Base-by-base conservation (phyloP, 64 coral and sea anemone genomes). In the Pachyseris speciosa region DNA sequence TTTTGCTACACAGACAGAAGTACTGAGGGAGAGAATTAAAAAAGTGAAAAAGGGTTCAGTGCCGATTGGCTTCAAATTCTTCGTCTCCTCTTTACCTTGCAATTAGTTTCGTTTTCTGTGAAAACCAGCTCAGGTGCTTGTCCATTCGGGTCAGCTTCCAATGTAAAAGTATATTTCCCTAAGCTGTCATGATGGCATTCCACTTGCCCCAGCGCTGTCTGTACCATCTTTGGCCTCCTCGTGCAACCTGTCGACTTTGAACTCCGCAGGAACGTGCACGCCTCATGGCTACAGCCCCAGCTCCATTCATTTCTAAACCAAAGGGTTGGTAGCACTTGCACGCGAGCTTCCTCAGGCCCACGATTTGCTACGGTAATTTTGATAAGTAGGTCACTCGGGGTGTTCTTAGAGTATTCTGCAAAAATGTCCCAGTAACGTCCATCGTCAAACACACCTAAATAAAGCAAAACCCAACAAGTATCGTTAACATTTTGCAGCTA, bases 81-180 rank as follows among this genome's bases (percentile, higher is more conserved):
- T 45, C 11, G 43, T 45, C 11, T 45, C 4, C 43, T 45, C 4
- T 45, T 63, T 83, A 96, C 94, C 94, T 89, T 47, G 30, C 48
- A 87, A 57, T 96, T 96, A 24, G 94, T 96, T 72, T 96, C 94
- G 75, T 96, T 96, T 61, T 96, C 94, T 63, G 94, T 96, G 26
- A 96, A 96, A 48, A 96, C 37, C 64, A 96, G 29, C 37, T 81
- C 74, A 25, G 94, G 89, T 33, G 58, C 4, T 8, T 67, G 72
- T 11, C 74, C 64, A 11, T 87, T 29, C 24, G 84, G 88, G 16
- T 37, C 89, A 2, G 27, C 64, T 45, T 92, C 83, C 44, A 75
- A 68, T 0, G 59, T 74, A 52, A 86, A 92, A 24, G 83, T 52
- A 68, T 87, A 96, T 22, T 64, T 70, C 4, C 89, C 92, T 28